Base-by-base conservation (phyloP, 2,888 invertebrate genomes). In the Nemotelus pantherinus region DNA sequence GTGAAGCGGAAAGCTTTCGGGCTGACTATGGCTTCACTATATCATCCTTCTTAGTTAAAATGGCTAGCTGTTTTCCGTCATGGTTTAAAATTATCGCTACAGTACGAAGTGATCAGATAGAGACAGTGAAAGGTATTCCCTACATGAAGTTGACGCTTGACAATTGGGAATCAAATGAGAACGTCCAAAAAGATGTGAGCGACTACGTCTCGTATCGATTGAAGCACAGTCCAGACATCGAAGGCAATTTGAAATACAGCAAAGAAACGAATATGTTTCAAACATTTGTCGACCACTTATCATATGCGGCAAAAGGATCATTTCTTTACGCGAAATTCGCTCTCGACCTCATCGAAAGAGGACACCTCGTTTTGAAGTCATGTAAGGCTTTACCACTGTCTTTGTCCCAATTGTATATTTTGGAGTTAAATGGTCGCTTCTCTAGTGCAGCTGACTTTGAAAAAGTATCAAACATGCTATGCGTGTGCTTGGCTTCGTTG, bases 1-100 rank as follows among this genome's bases (percentile, higher is more conserved):
- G 97, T 86, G 98, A 98, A 88, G 97, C 98, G 0, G 97, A 98
- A 85, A 98, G 97, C 84, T 98, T 98, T 86, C 91, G 96, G 82
- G 96, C 97, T 0, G 98, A 98, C 86, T 94, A 95, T 83, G 97
- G 97, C 0, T 95, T 97, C 84, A 98, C 98, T 0, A 93, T 99
- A 76, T 94, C 95, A 0, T 93, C 95, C 0, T 98, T 98, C 87
- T 87, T 99, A 76, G 92, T 92, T 1, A 92, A 93, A 81, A 89
- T 91, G 87, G 85, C 85, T 39, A 85, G 86, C 10, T 84, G 84
- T 77, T 92, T 95, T 82, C 98, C 98, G 0, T 88, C 92, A 0
- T 98, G 97, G 97, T 88, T 98, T 57, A 97, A 97, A 88, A 90
- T 97, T 44, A 90, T 98, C 0, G 92, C 95, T 41, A 97, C 96